Conservation (phyloP, 2,797 vertebrate species). For the Lerista edwardsae region DNA sequence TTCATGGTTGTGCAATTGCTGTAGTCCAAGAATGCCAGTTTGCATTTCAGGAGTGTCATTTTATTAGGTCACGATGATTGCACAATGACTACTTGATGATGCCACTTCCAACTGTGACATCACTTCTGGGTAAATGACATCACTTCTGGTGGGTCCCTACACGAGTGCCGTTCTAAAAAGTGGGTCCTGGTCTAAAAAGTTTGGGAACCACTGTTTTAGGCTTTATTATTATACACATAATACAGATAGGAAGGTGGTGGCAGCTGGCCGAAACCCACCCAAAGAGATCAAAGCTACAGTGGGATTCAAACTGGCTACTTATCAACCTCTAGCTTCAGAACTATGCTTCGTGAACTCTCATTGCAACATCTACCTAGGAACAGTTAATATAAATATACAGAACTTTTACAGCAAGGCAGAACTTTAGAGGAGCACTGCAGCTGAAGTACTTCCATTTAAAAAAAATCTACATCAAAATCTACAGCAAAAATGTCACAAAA, state of each 20-base stretch:
- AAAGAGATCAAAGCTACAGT: neutral
- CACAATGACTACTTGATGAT: too few species aligned
- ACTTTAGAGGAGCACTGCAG: neutral
- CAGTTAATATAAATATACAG: too few species aligned
- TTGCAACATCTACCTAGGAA: neutral
- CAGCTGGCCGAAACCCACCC: neutral
- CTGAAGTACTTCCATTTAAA: neutral
- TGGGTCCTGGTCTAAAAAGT: too few species aligned
- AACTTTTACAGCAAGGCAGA: neutral
- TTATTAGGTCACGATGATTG: too few species aligned
- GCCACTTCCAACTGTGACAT: too few species aligned
- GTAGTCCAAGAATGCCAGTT: too few species aligned
- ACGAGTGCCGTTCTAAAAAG: too few species aligned
- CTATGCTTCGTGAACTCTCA: neutral
- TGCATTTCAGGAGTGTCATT: too few species aligned
- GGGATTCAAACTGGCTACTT: neutral
- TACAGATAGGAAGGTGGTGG: neutral
- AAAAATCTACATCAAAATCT: neutral
- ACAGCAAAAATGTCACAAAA: neutral
- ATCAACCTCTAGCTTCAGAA: neutral
- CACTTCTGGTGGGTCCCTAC: too few species aligned
- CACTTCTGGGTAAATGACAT: too few species aligned
- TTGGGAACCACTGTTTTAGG: too few species aligned
- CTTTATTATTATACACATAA: neutral
- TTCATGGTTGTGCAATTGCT: too few species aligned